Percentiles rank a stretch among this genome's conserved stretches.
phyloP scores from a whole-genome alignment of 2,888 invertebrate species.

The Acrocyrtus sp. region DNA sequence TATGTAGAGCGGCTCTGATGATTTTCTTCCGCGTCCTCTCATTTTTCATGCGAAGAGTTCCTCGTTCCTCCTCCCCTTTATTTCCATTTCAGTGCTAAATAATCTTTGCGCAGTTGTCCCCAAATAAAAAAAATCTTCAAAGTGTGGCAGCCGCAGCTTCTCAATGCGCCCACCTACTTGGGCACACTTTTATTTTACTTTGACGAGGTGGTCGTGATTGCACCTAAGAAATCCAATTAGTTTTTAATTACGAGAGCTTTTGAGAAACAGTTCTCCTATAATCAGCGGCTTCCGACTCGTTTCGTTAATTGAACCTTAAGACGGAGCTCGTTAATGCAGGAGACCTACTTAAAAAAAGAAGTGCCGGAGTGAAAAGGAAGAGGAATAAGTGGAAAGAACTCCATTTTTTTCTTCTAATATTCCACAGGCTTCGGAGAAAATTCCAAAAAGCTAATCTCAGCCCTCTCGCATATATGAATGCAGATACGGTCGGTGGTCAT shows the following conservation, averaged over 20 bases:
- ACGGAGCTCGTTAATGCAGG: not conserved
- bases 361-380: not conserved
- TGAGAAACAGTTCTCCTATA: no score
- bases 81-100: no score
- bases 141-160: no score
- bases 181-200: no score
- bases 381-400: not conserved
- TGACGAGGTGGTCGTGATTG: no score
- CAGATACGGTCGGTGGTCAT: slow-evolving; percentile 36
- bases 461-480: slow-evolving; percentile 24
- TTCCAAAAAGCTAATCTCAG: not conserved
- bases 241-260: slow-evolving; percentile 40
- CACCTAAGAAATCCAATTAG: slow-evolving; percentile 43
- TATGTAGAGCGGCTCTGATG: no score
- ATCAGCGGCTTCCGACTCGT: not conserved
- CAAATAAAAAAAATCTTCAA: no score
- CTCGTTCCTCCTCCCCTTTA: no score
- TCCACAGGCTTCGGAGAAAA: not conserved
- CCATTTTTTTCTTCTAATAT: not conserved
- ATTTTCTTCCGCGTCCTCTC: no score
- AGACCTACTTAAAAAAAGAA: not conserved
- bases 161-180: no score
- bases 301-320: not conserved
- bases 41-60: no score
- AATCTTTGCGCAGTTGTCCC: no score